Evolutionary conservation across 2,797 vertebrate genomes (phyloP).

Genomic region (Periophthalmus magnuspinnatus): DNA sequence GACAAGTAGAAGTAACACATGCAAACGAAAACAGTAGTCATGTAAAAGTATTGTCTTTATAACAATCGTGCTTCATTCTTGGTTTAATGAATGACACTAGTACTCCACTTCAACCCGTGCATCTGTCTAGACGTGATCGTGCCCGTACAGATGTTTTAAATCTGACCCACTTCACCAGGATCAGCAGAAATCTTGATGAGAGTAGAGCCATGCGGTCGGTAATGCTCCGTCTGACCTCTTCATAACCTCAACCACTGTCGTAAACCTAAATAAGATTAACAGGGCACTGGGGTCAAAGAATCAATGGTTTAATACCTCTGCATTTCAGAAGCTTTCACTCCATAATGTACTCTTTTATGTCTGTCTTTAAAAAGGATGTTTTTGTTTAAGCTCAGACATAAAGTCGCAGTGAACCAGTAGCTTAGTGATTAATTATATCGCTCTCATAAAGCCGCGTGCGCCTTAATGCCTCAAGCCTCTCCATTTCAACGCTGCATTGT

Average conservation of each 20-base stretch:
- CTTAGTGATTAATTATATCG: slow-evolving; percentile 31
- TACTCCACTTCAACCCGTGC: not conserved
- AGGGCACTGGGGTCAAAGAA: not conserved
- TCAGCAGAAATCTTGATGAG: slow-evolving; percentile 38
- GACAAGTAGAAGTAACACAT: not conserved
- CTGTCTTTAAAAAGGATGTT: not conserved
- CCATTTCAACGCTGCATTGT: slow-evolving; percentile 7
- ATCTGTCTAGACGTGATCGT: slow-evolving; percentile 15
- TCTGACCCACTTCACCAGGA: slow-evolving; percentile 40
- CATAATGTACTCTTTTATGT: slow-evolving; percentile 1
- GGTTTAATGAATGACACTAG: not conserved
- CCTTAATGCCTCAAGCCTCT: slow-evolving; percentile 31
- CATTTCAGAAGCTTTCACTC: not conserved
- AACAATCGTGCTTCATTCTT: too few species aligned
- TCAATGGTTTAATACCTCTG: not conserved
- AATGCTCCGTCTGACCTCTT: slow-evolving; percentile 29
- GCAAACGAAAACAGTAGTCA: not conserved
- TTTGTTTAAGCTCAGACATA: slow-evolving; percentile 12
- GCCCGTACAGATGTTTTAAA: slow-evolving; percentile 17
- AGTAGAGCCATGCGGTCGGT: slow-evolving; percentile 4
- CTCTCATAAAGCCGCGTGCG: slow-evolving; percentile 32
- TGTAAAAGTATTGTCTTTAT: not conserved
- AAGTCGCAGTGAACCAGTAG: slow-evolving; percentile 19
- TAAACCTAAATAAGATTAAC: slow-evolving; percentile 8
- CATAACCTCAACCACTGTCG: slow-evolving; percentile 19